Evolutionary conservation across 2,113 vertebrate species (phyloP), one percentile per base, ranked within the genome.

Genomic region (Ursus arctos): DNA sequence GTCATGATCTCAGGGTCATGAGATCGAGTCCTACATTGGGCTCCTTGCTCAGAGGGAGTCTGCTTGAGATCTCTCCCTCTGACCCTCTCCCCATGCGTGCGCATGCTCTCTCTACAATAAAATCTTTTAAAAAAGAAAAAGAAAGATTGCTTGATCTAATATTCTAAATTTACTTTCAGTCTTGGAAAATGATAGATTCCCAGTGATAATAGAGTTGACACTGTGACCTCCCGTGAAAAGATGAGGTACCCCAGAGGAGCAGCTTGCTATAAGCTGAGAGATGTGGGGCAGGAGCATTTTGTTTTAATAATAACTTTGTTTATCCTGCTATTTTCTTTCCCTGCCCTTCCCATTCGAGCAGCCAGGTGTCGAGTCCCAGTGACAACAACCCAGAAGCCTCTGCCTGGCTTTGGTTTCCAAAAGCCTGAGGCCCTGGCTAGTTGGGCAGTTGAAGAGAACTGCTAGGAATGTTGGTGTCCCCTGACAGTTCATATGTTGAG

Each of bases 131-230:
- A 16, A 67, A 67, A 67, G 14, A 16, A 33, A 67, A 33, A 63
- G 61, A 63, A 65, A 16, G 63, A 67, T 67, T 8, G 31, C 31
- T 16, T 67, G 82, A 57, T 57, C 33, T 77, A 61, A 43, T 51
- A 59, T 55, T 83, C 89, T 92, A 94, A 93, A 79, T 88, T 88
- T 94, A 59, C 89, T 94, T 89, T 86, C 91, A 71, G 57, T 69
- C 57, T 28, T 31, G 57, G 55, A 85, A 95, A 92, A 95, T 85
- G 82, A 89, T 36, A 77, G 51, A 9, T 85, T 91, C 59, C 36
- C 40, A 47, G 26, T 89, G 65, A 77, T 53, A 57, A 57, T 15
- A 15, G 2, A 69, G 69, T 94, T 94, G 88, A 76, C 65, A 53
- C 36, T 51, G 13, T 43, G 40, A 67, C 28, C 72, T 86, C 33